phyloP scores from a whole-genome alignment of 1,140 invertebrate genomes.

The Whitmania pigra region DNA sequence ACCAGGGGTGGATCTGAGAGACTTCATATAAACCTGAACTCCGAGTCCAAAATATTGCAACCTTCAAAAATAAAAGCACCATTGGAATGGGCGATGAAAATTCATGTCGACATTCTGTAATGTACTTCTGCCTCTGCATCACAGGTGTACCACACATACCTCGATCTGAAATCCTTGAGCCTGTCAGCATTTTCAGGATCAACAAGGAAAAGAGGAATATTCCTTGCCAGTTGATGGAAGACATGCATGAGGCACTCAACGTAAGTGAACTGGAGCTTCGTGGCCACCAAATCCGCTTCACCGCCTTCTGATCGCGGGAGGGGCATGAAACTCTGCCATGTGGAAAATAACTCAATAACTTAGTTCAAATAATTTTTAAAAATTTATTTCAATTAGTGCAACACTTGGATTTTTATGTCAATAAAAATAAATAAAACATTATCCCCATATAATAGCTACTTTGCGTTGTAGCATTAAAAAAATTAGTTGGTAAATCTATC shows the following conservation, averaged over 20 bases:
- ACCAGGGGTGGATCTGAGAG: slow-evolving; percentile 58
- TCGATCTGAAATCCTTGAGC: slow-evolving; percentile 72
- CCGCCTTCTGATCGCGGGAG: slow-evolving; percentile 58
- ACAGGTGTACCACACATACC: slow-evolving; percentile 39
- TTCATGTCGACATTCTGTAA: neutral
- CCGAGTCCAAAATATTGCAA: slow-evolving; percentile 82
- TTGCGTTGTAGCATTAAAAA: no score
- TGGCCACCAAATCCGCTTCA: slow-evolving; percentile 30
- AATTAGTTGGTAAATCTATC: no score
- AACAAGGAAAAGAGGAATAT: slow-evolving; percentile 63
- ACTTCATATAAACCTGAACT: slow-evolving; percentile 81
- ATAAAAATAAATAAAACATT: no score
- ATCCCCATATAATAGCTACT: no score
- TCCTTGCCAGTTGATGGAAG: slow-evolving; percentile 73
- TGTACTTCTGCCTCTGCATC: no score
- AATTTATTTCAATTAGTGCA: no score
- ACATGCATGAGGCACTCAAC: slow-evolving; percentile 82
- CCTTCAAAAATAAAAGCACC: slow-evolving; percentile 33
- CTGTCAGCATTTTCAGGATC: slow-evolving; percentile 55
- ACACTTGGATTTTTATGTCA: no score
- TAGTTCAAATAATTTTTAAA: no score
- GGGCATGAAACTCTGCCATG: slow-evolving; percentile 48
- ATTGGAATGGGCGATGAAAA: neutral
- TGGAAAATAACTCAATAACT: slow-evolving; percentile 1
- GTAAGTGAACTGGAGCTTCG: slow-evolving; percentile 75